Conservation (phyloP, 1,140 invertebrate genomes). For the Oryctes rhinoceros region DNA sequence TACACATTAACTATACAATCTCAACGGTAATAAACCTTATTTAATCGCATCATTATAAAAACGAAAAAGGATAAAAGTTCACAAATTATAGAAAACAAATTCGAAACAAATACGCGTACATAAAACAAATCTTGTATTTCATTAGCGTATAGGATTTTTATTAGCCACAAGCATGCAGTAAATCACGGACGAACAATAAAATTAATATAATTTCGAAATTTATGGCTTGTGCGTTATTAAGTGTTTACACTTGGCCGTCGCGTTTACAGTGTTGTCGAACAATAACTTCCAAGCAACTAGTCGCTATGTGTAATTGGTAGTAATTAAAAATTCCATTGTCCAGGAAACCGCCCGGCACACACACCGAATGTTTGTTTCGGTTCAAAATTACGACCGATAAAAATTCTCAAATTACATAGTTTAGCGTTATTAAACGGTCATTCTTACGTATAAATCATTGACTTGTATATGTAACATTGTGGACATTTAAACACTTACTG, state of each 20-base stretch:
- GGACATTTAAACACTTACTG: neutral
- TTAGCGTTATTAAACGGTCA: constrained; percentile 32
- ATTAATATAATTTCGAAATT: constrained; percentile 38
- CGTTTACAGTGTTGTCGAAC: constrained; percentile 21
- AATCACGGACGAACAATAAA: constrained; percentile 32
- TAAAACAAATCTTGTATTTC: constrained; percentile 35
- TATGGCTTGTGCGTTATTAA: constrained; percentile 35
- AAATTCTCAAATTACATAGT: constrained; percentile 28
- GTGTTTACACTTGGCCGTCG: constrained; percentile 35
- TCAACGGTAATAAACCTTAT: neutral
- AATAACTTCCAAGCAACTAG: constrained; percentile 28
- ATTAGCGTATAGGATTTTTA: constrained; percentile 36
- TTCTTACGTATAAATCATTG: constrained; percentile 20
- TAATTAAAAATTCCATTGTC: constrained; percentile 37
- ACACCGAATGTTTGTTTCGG: constrained; percentile 30
- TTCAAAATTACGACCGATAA: constrained; percentile 31
- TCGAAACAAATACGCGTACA: neutral
- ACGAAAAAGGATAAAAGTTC: neutral
- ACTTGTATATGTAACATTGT: constrained; percentile 14
- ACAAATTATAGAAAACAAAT: constrained; percentile 12
- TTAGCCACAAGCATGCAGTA: constrained; percentile 33
- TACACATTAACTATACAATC: neutral
- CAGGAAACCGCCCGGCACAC: constrained; percentile 1
- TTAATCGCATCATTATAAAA: neutral
- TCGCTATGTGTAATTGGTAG: constrained; percentile 34